Conservation (phyloP, 2,797 vertebrate species). For the Acrocephalus scirpaceus region DNA sequence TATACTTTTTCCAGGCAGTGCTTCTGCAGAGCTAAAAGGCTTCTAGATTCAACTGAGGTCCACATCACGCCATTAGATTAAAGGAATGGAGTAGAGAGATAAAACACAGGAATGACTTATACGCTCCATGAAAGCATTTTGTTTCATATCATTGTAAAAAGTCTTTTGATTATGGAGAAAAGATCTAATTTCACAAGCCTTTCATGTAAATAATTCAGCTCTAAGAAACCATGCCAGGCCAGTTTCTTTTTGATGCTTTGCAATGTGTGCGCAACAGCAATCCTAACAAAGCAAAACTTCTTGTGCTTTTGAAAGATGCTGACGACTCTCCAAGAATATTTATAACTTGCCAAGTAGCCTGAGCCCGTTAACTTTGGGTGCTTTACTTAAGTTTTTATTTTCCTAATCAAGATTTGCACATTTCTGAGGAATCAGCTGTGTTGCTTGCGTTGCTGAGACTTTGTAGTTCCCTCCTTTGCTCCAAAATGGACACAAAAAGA, state of each 20-base stretch:
- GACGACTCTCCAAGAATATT: not conserved
- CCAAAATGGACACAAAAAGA: not conserved
- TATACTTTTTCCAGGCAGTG: not conserved
- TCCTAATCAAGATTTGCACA: not conserved
- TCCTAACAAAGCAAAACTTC: slow-evolving; percentile 26
- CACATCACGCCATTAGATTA: slow-evolving; percentile 27
- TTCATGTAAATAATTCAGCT: slow-evolving; percentile 62
- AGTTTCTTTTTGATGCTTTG: slow-evolving; percentile 47
- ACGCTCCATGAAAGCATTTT: not conserved
- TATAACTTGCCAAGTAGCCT: not conserved
- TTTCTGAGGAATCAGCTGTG: not conserved
- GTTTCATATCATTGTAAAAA: slow-evolving; percentile 26
- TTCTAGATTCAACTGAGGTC: slow-evolving; percentile 6
- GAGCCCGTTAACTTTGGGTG: not conserved
- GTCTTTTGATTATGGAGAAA: slow-evolving; percentile 48
- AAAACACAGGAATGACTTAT: slow-evolving; percentile 32
- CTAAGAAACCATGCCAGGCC: slow-evolving; percentile 5
- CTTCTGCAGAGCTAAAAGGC: slow-evolving; percentile 42
- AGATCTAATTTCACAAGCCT: slow-evolving; percentile 52
- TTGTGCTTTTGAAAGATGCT: slow-evolving; percentile 2
- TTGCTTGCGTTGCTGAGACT: not conserved
- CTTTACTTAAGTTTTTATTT: not conserved
- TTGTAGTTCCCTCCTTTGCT: not conserved
- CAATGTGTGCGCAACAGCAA: not conserved
- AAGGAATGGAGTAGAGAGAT: slow-evolving; percentile 24